These are phyloP conservation scores for Stictocephala bisonia DNA, from an alignment of 2,888 invertebrate genomes.

Conservation along the genomic window DNA sequence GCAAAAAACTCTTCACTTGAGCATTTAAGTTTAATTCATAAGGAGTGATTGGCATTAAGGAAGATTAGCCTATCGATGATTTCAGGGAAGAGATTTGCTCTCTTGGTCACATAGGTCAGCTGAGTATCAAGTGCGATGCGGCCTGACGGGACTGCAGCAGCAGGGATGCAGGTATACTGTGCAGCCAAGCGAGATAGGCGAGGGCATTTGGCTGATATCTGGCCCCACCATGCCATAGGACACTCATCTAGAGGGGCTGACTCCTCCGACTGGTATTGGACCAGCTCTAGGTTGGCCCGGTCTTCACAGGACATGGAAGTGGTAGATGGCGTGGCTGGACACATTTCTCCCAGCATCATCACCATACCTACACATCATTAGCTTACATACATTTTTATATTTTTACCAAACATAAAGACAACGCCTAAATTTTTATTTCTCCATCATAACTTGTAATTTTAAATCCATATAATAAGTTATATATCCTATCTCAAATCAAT, in stretches of 20 bases:
- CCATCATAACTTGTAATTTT: no score
- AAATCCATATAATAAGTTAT: no score
- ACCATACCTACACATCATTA: constrained; percentile 67
- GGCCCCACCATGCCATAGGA: constrained; percentile 65
- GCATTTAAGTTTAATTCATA: no score
- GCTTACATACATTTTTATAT: no score
- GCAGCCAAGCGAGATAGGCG: constrained; percentile 64
- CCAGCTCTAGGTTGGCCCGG: constrained; percentile 65
- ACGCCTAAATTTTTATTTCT: no score
- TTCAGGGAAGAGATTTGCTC: constrained; percentile 64
- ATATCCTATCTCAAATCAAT: no score
- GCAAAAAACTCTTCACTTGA: no score
- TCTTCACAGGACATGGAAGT: constrained; percentile 65
- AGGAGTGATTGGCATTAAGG: constrained; percentile 56
- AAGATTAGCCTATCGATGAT: constrained; percentile 64
- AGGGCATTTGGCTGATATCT: constrained; percentile 64
- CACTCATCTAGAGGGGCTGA: constrained; percentile 65
- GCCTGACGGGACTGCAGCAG: constrained; percentile 64
- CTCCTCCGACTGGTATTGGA: constrained; percentile 66
- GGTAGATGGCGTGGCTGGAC: constrained; percentile 62
- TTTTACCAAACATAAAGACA: no score
- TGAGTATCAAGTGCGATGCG: constrained; percentile 64
- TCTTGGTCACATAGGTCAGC: constrained; percentile 63
- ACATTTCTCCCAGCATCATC: constrained; percentile 64
- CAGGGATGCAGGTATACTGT: constrained; percentile 66